Conservation (phyloP, 2,113 vertebrate species). For the Takifugu bimaculatus region DNA sequence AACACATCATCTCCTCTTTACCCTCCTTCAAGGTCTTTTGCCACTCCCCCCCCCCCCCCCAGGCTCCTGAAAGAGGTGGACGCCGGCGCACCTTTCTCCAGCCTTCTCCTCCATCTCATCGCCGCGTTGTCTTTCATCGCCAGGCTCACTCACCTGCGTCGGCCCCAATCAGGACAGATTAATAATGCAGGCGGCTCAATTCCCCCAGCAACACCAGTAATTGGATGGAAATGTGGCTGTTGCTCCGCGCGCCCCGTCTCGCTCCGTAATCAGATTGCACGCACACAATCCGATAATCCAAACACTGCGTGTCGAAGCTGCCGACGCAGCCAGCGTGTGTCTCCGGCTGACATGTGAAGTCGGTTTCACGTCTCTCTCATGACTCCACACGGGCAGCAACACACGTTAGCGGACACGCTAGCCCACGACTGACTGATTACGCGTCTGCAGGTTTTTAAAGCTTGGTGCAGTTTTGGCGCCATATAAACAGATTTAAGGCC, state of each 20-base stretch:
- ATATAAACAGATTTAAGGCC: too few species aligned
- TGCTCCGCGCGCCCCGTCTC: slow-evolving; percentile 1
- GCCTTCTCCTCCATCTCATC: slow-evolving; percentile 12
- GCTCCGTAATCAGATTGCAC: neutral
- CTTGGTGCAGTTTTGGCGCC: too few species aligned
- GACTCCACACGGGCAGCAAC: too few species aligned
- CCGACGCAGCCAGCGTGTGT: too few species aligned
- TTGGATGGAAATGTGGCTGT: slow-evolving; percentile 31
- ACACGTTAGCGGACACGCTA: too few species aligned
- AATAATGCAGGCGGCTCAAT: slow-evolving; percentile 32
- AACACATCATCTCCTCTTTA: too few species aligned
- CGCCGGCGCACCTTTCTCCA: neutral
- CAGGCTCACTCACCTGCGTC: slow-evolving; percentile 30
- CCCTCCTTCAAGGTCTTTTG: too few species aligned
- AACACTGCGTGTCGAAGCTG: neutral
- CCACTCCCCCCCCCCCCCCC: too few species aligned
- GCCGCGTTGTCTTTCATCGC: slow-evolving; percentile 17
- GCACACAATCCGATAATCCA: neutral
- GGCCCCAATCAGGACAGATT: slow-evolving; percentile 23
- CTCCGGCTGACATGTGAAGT: too few species aligned
- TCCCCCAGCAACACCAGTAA: slow-evolving; percentile 10
- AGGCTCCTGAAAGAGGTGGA: slow-evolving; percentile 19
- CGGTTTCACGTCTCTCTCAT: too few species aligned
- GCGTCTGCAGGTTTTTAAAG: too few species aligned
- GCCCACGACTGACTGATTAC: too few species aligned